A percentile compares a stretch with the other conserved stretches of the same genome.
Evolutionary conservation across 2,797 vertebrate species (phyloP).

Genomic region (Micromesistius poutassou): DNA sequence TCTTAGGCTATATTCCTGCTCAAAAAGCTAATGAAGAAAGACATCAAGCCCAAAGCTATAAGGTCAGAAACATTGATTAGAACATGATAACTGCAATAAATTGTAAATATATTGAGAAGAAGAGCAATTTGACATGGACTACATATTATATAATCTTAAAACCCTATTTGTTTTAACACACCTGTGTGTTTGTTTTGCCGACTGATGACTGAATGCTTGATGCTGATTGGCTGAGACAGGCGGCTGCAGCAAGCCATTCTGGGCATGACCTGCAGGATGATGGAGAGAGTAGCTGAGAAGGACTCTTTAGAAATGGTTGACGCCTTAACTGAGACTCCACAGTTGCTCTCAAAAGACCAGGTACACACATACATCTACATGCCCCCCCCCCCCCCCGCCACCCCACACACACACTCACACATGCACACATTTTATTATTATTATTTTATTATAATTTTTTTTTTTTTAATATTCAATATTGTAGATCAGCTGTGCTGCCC

Average conservation of each 20-base stretch:
- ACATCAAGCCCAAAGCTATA: constrained; percentile 29
- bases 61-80: constrained; percentile 30
- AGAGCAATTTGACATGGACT: neutral
- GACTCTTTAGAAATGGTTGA: constrained; percentile 38
- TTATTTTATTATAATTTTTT: too few relatives aligned
- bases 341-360: constrained; percentile 60
- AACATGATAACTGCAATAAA: neutral
- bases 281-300: constrained; percentile 38
- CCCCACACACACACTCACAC: neutral
- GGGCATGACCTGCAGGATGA: constrained; percentile 66
- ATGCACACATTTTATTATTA: neutral
- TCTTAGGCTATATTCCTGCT: constrained; percentile 48
- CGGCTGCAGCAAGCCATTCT: constrained; percentile 54
- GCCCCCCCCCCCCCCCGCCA: too few relatives aligned
- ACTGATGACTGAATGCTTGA: too few relatives aligned
- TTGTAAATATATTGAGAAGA: too few relatives aligned
- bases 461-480: constrained; percentile 20
- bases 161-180: too few relatives aligned
- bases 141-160: neutral
- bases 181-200: neutral
- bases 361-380: constrained; percentile 33
- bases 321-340: constrained; percentile 39
- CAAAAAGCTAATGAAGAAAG: constrained; percentile 36
- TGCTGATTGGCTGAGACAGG: constrained; percentile 43
- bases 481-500: constrained; percentile 61